phyloP scores from a whole-genome alignment of 1,140 invertebrate genomes.

The Drosophila orena region DNA sequence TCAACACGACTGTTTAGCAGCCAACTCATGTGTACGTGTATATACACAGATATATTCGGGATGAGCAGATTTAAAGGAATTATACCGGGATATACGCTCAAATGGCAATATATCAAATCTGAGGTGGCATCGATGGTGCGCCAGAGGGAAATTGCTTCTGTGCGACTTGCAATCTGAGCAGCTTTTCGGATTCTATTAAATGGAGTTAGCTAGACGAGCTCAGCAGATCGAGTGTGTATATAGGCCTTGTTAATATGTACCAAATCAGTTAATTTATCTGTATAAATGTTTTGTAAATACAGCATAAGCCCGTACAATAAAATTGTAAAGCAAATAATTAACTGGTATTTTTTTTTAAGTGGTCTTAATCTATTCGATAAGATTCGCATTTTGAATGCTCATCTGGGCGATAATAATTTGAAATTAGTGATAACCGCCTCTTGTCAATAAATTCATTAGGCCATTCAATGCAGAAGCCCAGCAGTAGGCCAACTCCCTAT shows the following conservation, averaged over 20 bases:
- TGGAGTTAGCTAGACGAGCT: neutral
- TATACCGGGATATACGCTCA: neutral
- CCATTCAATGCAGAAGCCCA: slow-evolving; percentile 9
- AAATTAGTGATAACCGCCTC: neutral
- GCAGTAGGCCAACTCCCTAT: neutral
- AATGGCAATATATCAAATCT: neutral
- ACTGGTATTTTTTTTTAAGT: no score
- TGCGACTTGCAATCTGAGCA: neutral
- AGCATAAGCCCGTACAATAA: no score
- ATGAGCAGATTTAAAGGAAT: slow-evolving; percentile 1
- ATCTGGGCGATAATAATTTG: neutral
- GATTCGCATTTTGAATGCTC: neutral
- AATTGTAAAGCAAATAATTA: no score
- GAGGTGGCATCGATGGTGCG: neutral
- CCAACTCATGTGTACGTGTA: neutral
- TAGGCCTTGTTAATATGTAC: no score
- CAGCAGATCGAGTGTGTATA: no score
- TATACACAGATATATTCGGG: neutral
- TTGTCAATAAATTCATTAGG: slow-evolving; percentile 22
- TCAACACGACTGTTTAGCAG: slow-evolving; percentile 25
- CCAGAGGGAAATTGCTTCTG: slow-evolving; percentile 6
- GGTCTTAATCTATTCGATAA: neutral
- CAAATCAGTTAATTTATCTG: no score
- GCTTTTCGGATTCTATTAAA: neutral
- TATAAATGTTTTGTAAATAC: no score